Base-by-base conservation (phyloP, 2,113 vertebrate genomes). In the Parotia lawesii region DNA sequence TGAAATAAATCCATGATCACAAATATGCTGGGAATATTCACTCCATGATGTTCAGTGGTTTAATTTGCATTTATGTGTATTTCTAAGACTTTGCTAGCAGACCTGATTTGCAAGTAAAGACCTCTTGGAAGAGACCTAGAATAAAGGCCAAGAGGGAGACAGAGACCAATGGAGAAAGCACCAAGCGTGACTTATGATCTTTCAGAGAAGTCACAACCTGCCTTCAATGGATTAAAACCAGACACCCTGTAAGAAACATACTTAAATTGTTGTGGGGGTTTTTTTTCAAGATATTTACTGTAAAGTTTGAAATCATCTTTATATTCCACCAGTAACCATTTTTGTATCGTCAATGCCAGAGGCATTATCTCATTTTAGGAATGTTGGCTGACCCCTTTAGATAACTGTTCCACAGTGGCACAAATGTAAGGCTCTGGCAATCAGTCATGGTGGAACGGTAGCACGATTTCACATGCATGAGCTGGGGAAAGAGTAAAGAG, bases 211-310 rank as follows among this genome's bases (percentile, higher is more conserved):
- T 50, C 38, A 53, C 8, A 45, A 9, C 33, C 18, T 65, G 22
- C 14, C 16, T 71, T 67, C 15, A 17, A 6, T 47, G 24, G 15
- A 38, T 79, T 82, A 87, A 82, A 84, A 78, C 14, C 10, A 70
- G 47, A 28, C 3, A 10, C 3, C 38, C 31, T 51, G 84, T 37
- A 60, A 28, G 7, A n/a, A 29, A 37, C 5, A 23, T 21, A 8
- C 3, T 42, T 79, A 23, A 50, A n/a, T 9, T 22, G 1, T 37
- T 61, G 8, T 16, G 3, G 7, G 0, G 19, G 51, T 74, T 66
- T 33, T 64, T 64, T 67, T 44, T 3, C 51, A 66, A 47, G 33
- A 24, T 61, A 14, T 12, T 58, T 38, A 10, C 5, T 67, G 3
- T 44, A 81, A 54, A 71, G 12, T 20, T 57, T 14, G 37, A 58